Percentiles rank a stretch among this genome's conserved stretches.
Conservation (phyloP, 1,140 invertebrate genomes). For the Trichonephila clavata region DNA sequence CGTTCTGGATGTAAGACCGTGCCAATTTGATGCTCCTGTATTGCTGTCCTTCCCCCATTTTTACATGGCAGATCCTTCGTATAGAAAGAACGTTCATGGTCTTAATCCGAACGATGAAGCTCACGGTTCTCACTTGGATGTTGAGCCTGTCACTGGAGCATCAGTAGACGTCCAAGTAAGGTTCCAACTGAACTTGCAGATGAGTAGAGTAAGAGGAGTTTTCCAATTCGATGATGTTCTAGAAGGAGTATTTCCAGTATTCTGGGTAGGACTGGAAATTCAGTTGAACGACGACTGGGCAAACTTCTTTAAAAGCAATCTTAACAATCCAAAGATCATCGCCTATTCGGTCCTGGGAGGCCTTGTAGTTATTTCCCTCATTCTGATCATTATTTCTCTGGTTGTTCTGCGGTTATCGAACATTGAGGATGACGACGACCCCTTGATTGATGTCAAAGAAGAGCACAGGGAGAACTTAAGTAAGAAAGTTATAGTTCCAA, state of each 20-base stretch:
- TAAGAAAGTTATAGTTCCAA: not conserved
- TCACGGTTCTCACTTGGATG: conserved; percentile 51
- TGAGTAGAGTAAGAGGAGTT: conserved; percentile 36
- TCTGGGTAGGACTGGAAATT: conserved; percentile 77
- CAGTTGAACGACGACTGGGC: conserved; percentile 66
- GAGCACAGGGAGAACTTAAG: conserved; percentile 20
- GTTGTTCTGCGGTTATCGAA: not conserved
- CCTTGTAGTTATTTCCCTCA: not conserved
- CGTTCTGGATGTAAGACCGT: conserved; percentile 52
- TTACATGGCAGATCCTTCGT: conserved; percentile 85
- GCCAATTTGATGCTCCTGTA: conserved; percentile 82
- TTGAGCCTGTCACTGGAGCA: conserved; percentile 46
- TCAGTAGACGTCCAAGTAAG: conserved; percentile 20
- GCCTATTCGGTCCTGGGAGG: conserved; percentile 41
- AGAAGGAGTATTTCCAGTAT: conserved; percentile 78
- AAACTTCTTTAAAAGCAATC: conserved; percentile 41
- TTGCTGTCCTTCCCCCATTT: conserved; percentile 91
- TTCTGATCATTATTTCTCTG: conserved; percentile 14
- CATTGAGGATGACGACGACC: conserved; percentile 16
- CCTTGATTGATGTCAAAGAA: conserved; percentile 42
- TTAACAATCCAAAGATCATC: conserved; percentile 60
- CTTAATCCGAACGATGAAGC: not conserved
- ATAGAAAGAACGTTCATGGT: conserved; percentile 41
- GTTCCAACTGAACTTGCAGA: conserved; percentile 67
- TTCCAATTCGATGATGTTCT: conserved; percentile 76